A percentile compares a stretch with the other conserved stretches of the same genome.
Conservation (phyloP, 92 coral and sea anemone genomes). For the Phenganax subtilis region DNA sequence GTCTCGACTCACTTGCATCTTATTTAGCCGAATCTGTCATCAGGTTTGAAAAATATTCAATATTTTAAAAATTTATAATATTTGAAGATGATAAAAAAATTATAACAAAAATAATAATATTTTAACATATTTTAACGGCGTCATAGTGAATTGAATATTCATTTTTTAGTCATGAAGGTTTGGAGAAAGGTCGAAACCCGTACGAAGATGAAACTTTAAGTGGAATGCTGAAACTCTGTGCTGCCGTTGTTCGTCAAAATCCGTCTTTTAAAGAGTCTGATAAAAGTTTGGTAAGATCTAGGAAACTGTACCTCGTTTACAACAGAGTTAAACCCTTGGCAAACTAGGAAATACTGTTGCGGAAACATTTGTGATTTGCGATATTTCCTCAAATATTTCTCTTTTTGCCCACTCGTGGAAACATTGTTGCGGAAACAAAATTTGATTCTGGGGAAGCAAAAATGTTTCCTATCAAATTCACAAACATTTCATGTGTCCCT, state of each 20-base stretch:
- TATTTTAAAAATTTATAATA: not conserved
- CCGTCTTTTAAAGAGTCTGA: constrained; percentile 82
- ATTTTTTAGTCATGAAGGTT: constrained; percentile 46
- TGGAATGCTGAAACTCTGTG: constrained; percentile 86
- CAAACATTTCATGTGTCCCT: no score
- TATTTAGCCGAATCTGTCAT: constrained; percentile 77
- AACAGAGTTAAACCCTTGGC: no score
- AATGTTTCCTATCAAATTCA: no score
- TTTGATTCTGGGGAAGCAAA: no score
- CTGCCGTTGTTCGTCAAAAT: constrained; percentile 95
- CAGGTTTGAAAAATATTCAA: constrained; percentile 45
- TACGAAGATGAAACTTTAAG: constrained; percentile 86
- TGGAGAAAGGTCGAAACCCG: constrained; percentile 52
- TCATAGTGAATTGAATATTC: not conserved
- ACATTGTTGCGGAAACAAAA: no score
- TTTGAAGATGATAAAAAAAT: not conserved
- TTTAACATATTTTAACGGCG: not conserved
- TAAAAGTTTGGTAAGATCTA: constrained; percentile 72
- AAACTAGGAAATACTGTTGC: no score
- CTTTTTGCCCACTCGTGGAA: no score
- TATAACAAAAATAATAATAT: no score
- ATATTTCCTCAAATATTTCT: no score
- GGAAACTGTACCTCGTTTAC: not conserved
- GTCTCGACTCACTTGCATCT: constrained; percentile 74
- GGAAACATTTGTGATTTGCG: no score